Percentiles rank a stretch among this genome's conserved stretches.
phyloP scores from a whole-genome alignment of 2,113 vertebrate genomes.

The Phocoena sinus region DNA sequence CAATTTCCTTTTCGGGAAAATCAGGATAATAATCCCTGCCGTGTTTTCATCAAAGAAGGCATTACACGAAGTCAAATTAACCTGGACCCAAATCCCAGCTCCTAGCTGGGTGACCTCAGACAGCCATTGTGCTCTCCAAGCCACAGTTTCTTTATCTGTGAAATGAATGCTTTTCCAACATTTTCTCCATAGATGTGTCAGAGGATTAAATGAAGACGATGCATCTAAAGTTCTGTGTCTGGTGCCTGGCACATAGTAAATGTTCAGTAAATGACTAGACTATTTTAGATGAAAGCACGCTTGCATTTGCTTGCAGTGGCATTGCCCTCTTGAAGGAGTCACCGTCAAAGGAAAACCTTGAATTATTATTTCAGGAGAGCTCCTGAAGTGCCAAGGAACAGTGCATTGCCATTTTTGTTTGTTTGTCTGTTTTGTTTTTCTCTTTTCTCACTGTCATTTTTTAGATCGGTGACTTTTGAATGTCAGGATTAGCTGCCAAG shows the following conservation, averaged over 20 bases:
- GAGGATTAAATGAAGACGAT: neutral
- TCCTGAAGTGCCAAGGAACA: neutral
- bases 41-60: neutral
- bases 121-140: neutral
- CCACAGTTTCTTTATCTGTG: neutral
- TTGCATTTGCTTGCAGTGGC: accelerated
- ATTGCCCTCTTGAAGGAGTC: neutral
- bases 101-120: neutral
- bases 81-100: neutral
- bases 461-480: neutral
- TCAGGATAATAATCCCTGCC: neutral
- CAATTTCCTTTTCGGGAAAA: neutral
- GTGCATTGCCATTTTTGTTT: neutral
- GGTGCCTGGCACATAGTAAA: accelerated
- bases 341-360: neutral
- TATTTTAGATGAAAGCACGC: neutral
- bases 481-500: neutral
- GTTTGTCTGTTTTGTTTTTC: neutral
- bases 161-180: neutral
- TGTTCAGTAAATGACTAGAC: neutral
- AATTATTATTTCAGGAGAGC: neutral
- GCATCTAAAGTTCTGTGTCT: neutral
- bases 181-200: neutral
- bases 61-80: neutral
- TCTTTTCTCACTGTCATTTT: neutral